Evolutionary conservation across 2,888 invertebrate species (phyloP), one percentile per base, ranked within the genome.

Genomic region (Busseola fusca): DNA sequence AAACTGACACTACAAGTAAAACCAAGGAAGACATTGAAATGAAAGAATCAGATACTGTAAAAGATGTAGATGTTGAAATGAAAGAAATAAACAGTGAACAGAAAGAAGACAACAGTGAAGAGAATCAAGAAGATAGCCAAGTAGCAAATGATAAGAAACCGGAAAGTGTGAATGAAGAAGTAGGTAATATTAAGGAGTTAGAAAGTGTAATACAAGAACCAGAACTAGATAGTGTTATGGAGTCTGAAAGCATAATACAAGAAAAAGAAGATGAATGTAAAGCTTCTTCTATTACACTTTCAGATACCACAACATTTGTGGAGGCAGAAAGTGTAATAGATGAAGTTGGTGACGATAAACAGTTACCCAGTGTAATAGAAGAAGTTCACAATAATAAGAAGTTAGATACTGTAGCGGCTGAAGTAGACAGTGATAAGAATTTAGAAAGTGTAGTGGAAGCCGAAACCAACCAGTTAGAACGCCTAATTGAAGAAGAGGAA

Each of bases 21-120:
- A 10, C 34, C 5, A 14, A 40, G 4, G 40, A 70, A 40, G 63
- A 76, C 27, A 70, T 58, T 59, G 56, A 58, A 50, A 65, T 68
- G 30, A 57, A 65, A 58, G 50, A 68, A 57, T 42, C 50, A 1
- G 45, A 72, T 59, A 42, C 27, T 30, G 34, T 25, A 4, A 62
- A 63, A 42, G 10, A 40, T 30, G 62, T 68, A 58, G 72, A 77
- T 48, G 21, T 63, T 58, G 72, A 77, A 57, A 76, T 77, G 72
- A 72, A 62, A 34, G 60, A 65, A 14, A n/a, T 76, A 30, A 27
- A 27, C 25, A 59, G 10, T 5, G 3, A 54, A 37, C 57, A 58
- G n/a, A 64, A 27, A 65, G n/a, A 65, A 21, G 50, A 52, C 30
- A 45, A 37, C 14, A 45, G 18, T n/a, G 34, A 45, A 50, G 25